Conservation (phyloP, 2,113 vertebrate genomes). For the Heteronetta atricapilla region DNA sequence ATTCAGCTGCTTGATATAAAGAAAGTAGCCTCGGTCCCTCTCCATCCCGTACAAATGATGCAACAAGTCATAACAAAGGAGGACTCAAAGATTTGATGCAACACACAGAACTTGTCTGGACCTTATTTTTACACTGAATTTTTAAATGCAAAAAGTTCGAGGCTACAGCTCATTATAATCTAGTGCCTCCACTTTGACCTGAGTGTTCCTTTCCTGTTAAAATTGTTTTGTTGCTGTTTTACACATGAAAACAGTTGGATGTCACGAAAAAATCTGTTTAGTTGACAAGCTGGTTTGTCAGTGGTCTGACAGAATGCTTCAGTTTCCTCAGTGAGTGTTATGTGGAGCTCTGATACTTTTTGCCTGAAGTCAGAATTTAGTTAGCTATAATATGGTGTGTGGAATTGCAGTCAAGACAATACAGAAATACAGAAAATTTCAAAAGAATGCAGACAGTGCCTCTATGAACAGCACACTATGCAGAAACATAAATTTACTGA, state of each 20-base stretch:
- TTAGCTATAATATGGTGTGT: background rate
- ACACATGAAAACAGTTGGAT: constrained; percentile 28
- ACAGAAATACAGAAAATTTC: background rate
- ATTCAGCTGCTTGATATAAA: background rate
- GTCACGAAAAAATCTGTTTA: background rate
- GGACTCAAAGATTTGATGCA: background rate
- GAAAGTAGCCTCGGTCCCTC: background rate
- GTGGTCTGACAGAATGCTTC: background rate
- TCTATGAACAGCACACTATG: background rate
- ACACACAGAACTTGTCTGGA: background rate
- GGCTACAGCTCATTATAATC: background rate
- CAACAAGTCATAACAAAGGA: background rate
- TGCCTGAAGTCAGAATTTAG: background rate
- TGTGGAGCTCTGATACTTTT: background rate
- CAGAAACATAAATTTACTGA: background rate
- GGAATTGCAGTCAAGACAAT: background rate
- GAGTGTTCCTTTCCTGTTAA: background rate
- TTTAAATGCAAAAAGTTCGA: background rate
- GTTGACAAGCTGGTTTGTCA: background rate
- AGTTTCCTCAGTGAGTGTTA: background rate
- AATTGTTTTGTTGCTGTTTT: background rate
- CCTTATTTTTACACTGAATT: background rate
- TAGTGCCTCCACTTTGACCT: background rate
- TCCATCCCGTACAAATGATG: background rate
- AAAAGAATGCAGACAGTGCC: background rate